Percentiles rank a stretch among this genome's conserved stretches.
phyloP scores from a whole-genome alignment of 2,888 invertebrate genomes.

The Lampropteryx suffumata region DNA sequence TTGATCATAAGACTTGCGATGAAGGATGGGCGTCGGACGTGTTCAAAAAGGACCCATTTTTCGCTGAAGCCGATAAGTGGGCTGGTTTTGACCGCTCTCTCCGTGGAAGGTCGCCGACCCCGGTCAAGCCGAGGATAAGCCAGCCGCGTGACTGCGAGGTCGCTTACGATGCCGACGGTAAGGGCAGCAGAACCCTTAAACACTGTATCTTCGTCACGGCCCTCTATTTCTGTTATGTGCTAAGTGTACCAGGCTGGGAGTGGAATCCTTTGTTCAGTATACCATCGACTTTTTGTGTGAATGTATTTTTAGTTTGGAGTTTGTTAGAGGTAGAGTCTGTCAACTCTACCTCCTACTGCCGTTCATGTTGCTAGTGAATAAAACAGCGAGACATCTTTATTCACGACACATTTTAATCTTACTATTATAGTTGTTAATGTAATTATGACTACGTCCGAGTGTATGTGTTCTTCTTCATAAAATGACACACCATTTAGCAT shows the following conservation, averaged over 20 bases:
- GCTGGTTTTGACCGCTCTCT: slow-evolving; percentile 82
- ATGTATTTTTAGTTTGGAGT: slow-evolving; percentile 38
- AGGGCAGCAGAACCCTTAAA: slow-evolving; percentile 74
- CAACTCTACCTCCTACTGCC: slow-evolving; percentile 31
- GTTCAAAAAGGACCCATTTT: slow-evolving; percentile 79
- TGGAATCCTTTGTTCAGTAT: slow-evolving; percentile 12
- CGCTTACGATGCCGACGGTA: slow-evolving; percentile 90
- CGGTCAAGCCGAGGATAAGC: slow-evolving; percentile 87
- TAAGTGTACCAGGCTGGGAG: slow-evolving; percentile 25
- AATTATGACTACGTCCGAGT: slow-evolving; percentile 49
- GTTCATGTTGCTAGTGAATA: slow-evolving; percentile 53
- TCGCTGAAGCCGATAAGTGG: slow-evolving; percentile 80
- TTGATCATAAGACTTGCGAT: slow-evolving; percentile 75
- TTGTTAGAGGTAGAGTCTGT: slow-evolving; percentile 36
- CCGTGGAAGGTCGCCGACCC: slow-evolving; percentile 85
- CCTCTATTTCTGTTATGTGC: slow-evolving; percentile 40
- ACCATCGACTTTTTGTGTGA: slow-evolving; percentile 40
- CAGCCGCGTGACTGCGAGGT: slow-evolving; percentile 87
- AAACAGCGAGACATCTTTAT: slow-evolving; percentile 62
- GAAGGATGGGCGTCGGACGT: slow-evolving; percentile 77
- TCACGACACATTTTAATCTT: slow-evolving; percentile 44
- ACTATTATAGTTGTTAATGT: slow-evolving; percentile 40
- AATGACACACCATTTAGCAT: slow-evolving; percentile 34
- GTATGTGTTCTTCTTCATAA: slow-evolving; percentile 66
- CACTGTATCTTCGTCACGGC: slow-evolving; percentile 71